phyloP scores from a whole-genome alignment of 92 coral and sea anemone species.

The Heliopora coerulea region DNA sequence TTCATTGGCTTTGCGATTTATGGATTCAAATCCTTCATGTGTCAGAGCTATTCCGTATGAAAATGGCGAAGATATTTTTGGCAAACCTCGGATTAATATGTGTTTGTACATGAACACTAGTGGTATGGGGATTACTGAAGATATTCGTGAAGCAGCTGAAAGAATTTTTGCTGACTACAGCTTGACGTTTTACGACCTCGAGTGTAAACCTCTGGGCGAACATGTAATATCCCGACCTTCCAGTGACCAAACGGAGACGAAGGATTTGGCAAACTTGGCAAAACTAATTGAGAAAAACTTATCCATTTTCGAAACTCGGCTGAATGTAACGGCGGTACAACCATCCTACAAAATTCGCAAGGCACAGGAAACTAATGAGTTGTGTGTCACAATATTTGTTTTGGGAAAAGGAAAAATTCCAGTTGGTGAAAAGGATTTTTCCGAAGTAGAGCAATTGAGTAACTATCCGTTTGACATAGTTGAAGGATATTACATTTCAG shows the following conservation, averaged over 20 bases:
- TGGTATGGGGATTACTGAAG: conserved; percentile 23
- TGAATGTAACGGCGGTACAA: conserved; percentile 25
- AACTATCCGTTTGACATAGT: conserved; percentile 34
- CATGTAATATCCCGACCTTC: neutral
- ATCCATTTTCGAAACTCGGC: neutral
- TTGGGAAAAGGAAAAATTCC: conserved; percentile 56
- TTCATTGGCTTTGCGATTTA: conserved; percentile 25
- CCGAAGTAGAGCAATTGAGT: neutral
- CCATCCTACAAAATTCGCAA: conserved; percentile 25
- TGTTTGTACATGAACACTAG: conserved; percentile 20
- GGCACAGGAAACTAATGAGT: conserved; percentile 13
- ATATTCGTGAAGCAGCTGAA: conserved; percentile 16
- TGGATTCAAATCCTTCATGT: conserved; percentile 23
- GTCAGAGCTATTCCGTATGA: conserved; percentile 39
- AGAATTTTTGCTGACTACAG: conserved; percentile 9
- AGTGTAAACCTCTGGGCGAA: neutral
- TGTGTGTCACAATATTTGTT: conserved; percentile 47
- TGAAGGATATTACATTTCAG: conserved; percentile 34
- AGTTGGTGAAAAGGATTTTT: conserved; percentile 35
- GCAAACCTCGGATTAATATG: neutral
- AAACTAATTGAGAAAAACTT: conserved; percentile 11
- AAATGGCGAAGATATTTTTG: too few relatives aligned
- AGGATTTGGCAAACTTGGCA: neutral
- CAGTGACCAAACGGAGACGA: neutral
- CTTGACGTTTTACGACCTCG: neutral